These are phyloP conservation scores for Xenopus petersii DNA, from an alignment of 2,797 vertebrate species.

Conservation along the genomic window DNA sequence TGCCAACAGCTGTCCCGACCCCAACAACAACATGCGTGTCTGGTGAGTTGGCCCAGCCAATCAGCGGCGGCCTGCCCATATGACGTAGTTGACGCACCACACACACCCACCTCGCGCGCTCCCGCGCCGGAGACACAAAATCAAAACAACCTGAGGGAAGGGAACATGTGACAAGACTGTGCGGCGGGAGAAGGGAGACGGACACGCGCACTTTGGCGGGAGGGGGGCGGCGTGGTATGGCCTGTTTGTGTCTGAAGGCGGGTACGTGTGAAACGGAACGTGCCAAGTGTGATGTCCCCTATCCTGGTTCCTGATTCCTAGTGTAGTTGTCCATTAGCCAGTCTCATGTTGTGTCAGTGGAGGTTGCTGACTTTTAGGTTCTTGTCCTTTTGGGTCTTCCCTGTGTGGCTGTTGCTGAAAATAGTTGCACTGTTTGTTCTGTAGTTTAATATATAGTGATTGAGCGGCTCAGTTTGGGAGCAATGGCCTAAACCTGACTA, in stretches of 20 bases:
- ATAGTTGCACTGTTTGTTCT: too few relatives aligned
- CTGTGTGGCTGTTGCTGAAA: too few relatives aligned
- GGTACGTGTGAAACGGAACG: background rate
- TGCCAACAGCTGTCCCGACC: slow-evolving; percentile 42
- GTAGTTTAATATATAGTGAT: too few relatives aligned
- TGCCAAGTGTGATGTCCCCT: background rate
- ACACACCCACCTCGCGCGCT: slow-evolving; percentile 64
- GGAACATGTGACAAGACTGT: background rate
- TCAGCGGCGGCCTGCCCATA: slow-evolving; percentile 79
- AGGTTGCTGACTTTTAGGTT: too few relatives aligned
- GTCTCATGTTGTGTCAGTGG: too few relatives aligned
- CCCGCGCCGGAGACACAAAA: slow-evolving; percentile 16
- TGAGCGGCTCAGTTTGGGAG: too few relatives aligned
- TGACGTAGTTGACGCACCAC: slow-evolving; percentile 82
- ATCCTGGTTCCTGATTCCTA: too few relatives aligned
- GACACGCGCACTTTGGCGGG: background rate
- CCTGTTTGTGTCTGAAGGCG: background rate
- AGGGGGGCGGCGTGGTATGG: background rate
- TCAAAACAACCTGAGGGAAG: slow-evolving; percentile 20
- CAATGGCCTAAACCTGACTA: too few relatives aligned
- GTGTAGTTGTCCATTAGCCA: too few relatives aligned
- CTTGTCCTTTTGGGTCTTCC: too few relatives aligned
- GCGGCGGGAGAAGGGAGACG: background rate
- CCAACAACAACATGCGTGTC: slow-evolving; percentile 61
- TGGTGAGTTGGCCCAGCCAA: slow-evolving; percentile 86